phyloP scores from a whole-genome alignment of 2,797 vertebrate genomes.

The Micropoecilia bifurca region DNA sequence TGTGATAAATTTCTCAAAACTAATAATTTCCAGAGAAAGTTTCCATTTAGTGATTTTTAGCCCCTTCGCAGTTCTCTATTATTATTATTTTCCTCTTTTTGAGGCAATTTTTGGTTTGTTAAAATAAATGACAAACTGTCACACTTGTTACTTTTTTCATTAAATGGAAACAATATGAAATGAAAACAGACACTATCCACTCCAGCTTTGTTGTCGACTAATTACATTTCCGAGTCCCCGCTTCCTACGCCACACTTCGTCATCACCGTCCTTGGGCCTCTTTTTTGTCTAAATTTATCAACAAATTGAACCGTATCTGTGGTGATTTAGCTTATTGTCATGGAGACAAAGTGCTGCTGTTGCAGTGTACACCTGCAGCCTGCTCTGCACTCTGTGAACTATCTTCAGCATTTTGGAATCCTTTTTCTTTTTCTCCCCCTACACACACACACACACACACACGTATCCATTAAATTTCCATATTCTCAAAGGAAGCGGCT shows the following conservation, averaged over 20 bases:
- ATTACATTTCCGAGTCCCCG: background rate
- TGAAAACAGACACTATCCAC: too few relatives aligned
- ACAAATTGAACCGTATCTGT: constrained; percentile 22
- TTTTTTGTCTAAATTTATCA: constrained; percentile 13
- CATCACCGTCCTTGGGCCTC: background rate
- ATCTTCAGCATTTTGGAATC: background rate
- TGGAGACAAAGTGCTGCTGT: constrained; percentile 46
- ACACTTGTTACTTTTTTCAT: background rate
- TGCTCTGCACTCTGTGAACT: background rate
- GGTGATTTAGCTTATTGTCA: constrained; percentile 51
- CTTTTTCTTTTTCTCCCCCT: background rate
- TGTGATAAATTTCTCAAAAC: too few relatives aligned
- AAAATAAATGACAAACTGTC: background rate
- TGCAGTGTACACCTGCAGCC: constrained; percentile 15
- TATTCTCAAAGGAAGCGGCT: background rate
- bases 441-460: too few relatives aligned
- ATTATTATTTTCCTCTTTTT: background rate
- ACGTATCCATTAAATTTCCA: background rate
- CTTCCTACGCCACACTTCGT: constrained; percentile 7
- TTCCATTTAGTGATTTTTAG: background rate
- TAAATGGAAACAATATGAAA: background rate
- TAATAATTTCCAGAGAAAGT: background rate
- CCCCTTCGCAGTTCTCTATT: background rate
- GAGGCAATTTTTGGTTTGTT: background rate
- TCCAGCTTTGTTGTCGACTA: background rate